phyloP scores from a whole-genome alignment of 2,113 vertebrate genomes.

The Chionis minor region DNA sequence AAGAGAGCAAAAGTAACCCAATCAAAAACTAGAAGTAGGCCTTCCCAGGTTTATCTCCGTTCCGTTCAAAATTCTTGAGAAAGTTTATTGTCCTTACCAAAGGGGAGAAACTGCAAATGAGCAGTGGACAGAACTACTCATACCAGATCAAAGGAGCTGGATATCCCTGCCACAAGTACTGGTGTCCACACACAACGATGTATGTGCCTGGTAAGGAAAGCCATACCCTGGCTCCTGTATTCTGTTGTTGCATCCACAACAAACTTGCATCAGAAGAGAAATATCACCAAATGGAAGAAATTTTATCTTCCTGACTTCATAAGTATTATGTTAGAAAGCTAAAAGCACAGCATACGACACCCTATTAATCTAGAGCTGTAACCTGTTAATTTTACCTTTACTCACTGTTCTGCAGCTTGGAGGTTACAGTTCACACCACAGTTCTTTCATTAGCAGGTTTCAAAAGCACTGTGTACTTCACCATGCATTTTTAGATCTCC shows the following conservation, averaged over 20 bases:
- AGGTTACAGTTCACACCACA: not conserved
- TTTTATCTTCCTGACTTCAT: not conserved
- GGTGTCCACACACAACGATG: not conserved
- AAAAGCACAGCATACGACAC: not conserved
- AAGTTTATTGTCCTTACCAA: not conserved
- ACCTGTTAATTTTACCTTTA: not conserved
- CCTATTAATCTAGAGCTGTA: not conserved
- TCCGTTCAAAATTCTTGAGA: not conserved
- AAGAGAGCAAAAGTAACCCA: not conserved
- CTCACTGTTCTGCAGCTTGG: not conserved
- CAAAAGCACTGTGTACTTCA: not conserved
- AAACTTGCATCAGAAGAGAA: not conserved
- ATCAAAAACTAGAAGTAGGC: not conserved
- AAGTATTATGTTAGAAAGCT: not conserved
- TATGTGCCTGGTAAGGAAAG: not conserved
- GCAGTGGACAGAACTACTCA: not conserved
- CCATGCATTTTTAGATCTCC: not conserved
- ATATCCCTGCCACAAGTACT: not conserved
- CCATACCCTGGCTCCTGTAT: not conserved
- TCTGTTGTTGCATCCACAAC: accelerated
- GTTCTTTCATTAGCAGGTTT: not conserved
- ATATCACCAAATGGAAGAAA: not conserved
- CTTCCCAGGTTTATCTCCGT: not conserved
- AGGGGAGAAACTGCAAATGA: not conserved
- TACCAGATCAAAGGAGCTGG: not conserved